Percentiles rank a stretch among this genome's conserved stretches.
phyloP scores from a whole-genome alignment of 23 tunicate species.

The Halocynthia aurantium region DNA sequence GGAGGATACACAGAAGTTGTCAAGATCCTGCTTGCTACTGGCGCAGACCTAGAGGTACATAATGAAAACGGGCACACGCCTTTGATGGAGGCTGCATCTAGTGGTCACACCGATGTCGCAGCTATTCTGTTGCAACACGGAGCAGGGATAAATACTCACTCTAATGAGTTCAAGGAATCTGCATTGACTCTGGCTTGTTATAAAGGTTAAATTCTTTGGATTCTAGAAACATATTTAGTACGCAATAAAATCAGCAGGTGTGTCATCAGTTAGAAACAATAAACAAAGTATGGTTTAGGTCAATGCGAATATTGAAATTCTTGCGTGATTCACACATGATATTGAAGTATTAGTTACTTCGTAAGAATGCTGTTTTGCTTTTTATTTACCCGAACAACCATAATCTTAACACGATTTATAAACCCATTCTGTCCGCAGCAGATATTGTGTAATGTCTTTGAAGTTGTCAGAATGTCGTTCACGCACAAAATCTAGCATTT shows the following conservation, averaged over 20 bases:
- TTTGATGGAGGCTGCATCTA: conserved; percentile 97
- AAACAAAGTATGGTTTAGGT: too few relatives aligned
- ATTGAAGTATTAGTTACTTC: neutral
- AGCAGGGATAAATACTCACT: conserved; percentile 94
- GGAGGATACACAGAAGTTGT: conserved; percentile 88
- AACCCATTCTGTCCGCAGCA: too few relatives aligned
- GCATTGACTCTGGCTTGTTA: conserved; percentile 96
- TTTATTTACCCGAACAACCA: neutral
- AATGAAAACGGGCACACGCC: conserved; percentile 99
- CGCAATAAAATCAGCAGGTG: neutral
- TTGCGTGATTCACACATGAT: too few relatives aligned
- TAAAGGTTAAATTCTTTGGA: conserved; percentile 45
- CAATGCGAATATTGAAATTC: too few relatives aligned
- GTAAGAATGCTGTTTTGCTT: neutral
- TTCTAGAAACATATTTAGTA: neutral
- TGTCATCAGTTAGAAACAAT: neutral
- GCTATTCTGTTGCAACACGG: conserved; percentile 67
- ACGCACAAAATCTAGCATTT: too few relatives aligned
- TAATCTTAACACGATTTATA: too few relatives aligned
- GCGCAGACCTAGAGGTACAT: conserved; percentile 80
- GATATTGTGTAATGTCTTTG: too few relatives aligned
- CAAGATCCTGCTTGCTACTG: conserved; percentile 51
- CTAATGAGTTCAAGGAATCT: conserved; percentile 91
- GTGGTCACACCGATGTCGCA: conserved; percentile 88
- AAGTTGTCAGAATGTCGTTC: too few relatives aligned